A percentile compares a stretch with the other conserved stretches of the same genome.
These are phyloP conservation scores for Prinia subflava DNA, from an alignment of 2,113 vertebrate genomes.

Conservation along the genomic window DNA sequence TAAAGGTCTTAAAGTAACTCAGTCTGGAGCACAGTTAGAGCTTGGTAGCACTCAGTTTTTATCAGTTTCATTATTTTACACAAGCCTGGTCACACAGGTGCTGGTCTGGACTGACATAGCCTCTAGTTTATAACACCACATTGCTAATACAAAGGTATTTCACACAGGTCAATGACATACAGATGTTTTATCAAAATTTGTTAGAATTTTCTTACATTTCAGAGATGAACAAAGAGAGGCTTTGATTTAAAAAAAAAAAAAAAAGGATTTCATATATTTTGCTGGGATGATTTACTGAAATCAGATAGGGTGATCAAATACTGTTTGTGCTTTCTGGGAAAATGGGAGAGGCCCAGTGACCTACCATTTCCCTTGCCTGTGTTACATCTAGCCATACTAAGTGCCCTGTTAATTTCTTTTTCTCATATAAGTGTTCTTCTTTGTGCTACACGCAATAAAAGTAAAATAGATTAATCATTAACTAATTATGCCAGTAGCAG, in stretches of 20 bases:
- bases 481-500: not conserved
- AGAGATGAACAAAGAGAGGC: not conserved
- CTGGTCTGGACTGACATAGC: not conserved
- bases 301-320: not conserved
- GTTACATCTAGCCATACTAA: not conserved
- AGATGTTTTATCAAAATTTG: not conserved
- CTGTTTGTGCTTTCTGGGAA: not conserved
- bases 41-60: not conserved
- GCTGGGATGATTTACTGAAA: not conserved
- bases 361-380: not conserved
- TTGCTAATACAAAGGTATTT: not conserved
- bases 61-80: not conserved
- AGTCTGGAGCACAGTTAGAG: not conserved
- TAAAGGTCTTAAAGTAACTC: not conserved
- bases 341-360: not conserved
- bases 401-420: not conserved
- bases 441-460: not conserved
- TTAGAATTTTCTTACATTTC: not conserved
- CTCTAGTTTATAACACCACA: not conserved
- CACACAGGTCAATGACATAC: not conserved
- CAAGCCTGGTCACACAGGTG: not conserved
- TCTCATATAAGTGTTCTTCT: not conserved
- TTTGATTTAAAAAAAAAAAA: not conserved
- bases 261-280: not conserved
- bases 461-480: constrained; percentile 6